phyloP scores from a whole-genome alignment of 2,113 vertebrate genomes.

The Pedetes capensis region DNA sequence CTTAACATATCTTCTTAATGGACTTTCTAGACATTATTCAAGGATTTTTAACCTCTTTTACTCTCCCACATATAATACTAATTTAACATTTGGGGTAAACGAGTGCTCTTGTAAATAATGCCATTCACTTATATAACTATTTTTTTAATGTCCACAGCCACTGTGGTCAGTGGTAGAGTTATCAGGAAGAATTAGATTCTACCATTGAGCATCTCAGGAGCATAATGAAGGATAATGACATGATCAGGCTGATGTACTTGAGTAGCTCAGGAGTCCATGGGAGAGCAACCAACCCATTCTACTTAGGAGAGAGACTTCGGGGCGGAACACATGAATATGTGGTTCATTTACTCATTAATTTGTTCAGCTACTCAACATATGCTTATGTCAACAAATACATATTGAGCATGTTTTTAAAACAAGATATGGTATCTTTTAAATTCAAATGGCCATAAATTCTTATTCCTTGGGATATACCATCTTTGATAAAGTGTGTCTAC shows the following conservation, averaged over 20 bases:
- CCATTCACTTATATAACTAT: not conserved
- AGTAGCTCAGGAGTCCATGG: not conserved
- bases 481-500: not conserved
- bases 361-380: not conserved
- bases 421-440: not conserved
- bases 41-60: not conserved
- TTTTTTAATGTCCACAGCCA: not conserved
- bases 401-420: not conserved
- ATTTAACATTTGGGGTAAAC: not conserved
- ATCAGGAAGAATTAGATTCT: not conserved
- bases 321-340: not conserved
- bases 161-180: not conserved
- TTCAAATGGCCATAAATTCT: not conserved
- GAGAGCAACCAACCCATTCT: not conserved
- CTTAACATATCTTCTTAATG: not conserved
- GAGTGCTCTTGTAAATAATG: not conserved
- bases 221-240: not conserved
- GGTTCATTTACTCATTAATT: not conserved
- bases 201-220: not conserved
- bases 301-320: not conserved
- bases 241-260: fast-evolving
- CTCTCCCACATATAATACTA: not conserved
- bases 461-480: not conserved
- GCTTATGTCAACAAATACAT: not conserved
- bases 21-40: not conserved